These are phyloP conservation scores for Amphimallon solstitiale DNA, from an alignment of 2,888 invertebrate genomes.

Conservation along the genomic window DNA sequence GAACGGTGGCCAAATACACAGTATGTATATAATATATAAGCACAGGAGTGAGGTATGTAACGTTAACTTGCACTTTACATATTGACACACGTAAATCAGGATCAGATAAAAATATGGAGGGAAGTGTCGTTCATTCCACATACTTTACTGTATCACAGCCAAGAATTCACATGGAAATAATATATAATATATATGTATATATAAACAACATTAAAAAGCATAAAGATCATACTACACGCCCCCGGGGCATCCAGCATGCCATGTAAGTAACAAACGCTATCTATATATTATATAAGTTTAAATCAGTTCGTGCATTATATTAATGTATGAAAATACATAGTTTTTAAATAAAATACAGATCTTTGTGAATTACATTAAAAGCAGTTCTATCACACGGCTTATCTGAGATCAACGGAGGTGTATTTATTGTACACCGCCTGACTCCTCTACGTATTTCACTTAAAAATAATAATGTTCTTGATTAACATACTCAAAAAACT, in stretches of 20 bases:
- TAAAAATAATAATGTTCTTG: constrained; percentile 56
- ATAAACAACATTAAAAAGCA: constrained; percentile 56
- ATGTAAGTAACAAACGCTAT: constrained; percentile 57
- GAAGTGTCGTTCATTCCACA: constrained; percentile 61
- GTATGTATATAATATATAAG: constrained; percentile 49
- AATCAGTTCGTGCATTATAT: constrained; percentile 57
- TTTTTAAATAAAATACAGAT: constrained; percentile 61
- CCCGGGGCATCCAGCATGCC: constrained; percentile 48
- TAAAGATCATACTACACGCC: constrained; percentile 49
- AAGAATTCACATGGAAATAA: constrained; percentile 63
- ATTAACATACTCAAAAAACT: constrained; percentile 42
- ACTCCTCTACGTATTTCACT: constrained; percentile 50
- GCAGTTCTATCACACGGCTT: constrained; percentile 63
- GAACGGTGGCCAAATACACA: constrained; percentile 12
- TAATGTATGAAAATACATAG: constrained; percentile 53
- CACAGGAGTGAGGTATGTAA: constrained; percentile 58
- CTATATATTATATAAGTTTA: constrained; percentile 46
- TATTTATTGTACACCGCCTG: constrained; percentile 42
- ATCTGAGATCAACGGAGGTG: constrained; percentile 61
- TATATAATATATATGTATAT: constrained; percentile 41
- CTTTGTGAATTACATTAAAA: constrained; percentile 62
- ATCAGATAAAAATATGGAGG: constrained; percentile 56
- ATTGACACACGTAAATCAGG: constrained; percentile 45
- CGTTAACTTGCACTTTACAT: constrained; percentile 44
- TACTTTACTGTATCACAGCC: constrained; percentile 65